Base-by-base conservation (phyloP, 2,888 invertebrate genomes). In the Acleris emargana region DNA sequence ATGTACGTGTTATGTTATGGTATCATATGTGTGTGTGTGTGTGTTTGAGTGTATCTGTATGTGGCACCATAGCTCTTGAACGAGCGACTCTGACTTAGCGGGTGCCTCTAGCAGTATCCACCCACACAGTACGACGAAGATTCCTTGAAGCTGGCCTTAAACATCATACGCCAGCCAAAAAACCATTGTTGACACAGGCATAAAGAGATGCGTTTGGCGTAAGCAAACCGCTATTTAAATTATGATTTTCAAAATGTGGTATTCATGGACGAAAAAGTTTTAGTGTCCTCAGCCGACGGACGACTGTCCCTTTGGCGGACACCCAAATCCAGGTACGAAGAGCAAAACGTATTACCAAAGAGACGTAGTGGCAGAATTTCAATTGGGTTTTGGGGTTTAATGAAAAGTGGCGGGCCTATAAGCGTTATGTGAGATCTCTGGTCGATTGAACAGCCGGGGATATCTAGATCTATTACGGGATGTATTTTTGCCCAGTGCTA, bases 181-280 rank as follows among this genome's bases (percentile, higher is more conserved):
- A 68, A 50, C 67, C 67, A 45, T 17, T 58, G 32, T 42, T 60
- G 38, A 57, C 51, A 42, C n/a, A 43, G 60, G 13, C 68, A 66
- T 57, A 68, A 68, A 58, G 47, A 52, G 9, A 4, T 11, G 55
- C 50, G 63, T n/a, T 42, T 67, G 25, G 52, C 59, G 25, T 68
- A 66, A 20, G 64, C 66, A 22, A 47, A 45, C 11, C 38, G 42
- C 38, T 68, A 68, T 60, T n/a, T 67, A 28, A 18, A 62, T 32
- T 67, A 58, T 45, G 61, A 62, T 53, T 70, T 67, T 20, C 45
- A 49, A 43, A 57, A 38, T 13, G 57, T 54, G n/a, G 53, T 62
- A 32, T 69, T 70, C 54, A 57, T 55, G 49, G 68, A 60, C 45
- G 70, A 67, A 43, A 64, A 67, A 55, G 58, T 59, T 22, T 68